Conservation (phyloP, 2,797 vertebrate species). For the Echeneis naucrates region DNA sequence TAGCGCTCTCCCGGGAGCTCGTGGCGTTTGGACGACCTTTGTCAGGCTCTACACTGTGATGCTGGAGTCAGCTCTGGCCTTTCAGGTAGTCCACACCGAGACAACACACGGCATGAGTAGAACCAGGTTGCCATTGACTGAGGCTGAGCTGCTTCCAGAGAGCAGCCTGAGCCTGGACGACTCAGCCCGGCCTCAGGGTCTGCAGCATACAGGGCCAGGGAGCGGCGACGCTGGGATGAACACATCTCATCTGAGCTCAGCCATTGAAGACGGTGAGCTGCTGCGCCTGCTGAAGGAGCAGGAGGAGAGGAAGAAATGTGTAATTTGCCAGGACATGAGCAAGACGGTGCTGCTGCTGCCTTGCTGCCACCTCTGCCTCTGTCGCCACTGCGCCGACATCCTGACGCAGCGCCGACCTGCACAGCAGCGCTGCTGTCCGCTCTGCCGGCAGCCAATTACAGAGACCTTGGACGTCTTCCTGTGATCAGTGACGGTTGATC, state of each 20-base stretch:
- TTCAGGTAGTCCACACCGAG: slow-evolving; percentile 48
- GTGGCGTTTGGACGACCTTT: slow-evolving; percentile 76
- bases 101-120: slow-evolving; percentile 3
- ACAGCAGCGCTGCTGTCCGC: slow-evolving; percentile 90
- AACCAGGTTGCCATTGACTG: slow-evolving; percentile 17
- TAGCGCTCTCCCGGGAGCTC: slow-evolving; percentile 52
- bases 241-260: slow-evolving; percentile 57
- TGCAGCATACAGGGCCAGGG: neutral
- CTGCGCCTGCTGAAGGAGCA: slow-evolving; percentile 89
- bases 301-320: slow-evolving; percentile 93
- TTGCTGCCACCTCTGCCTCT: slow-evolving; percentile 93
- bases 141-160: neutral
- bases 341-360: slow-evolving; percentile 92
- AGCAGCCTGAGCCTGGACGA: neutral
- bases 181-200: neutral
- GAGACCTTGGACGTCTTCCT: slow-evolving; percentile 92
- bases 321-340: slow-evolving; percentile 92
- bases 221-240: neutral
- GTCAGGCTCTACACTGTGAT: slow-evolving; percentile 73
- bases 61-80: slow-evolving; percentile 71
- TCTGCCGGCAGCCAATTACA: slow-evolving; percentile 91
- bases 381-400: slow-evolving; percentile 88
- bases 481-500: slow-evolving; percentile 66
- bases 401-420: slow-evolving; percentile 84
- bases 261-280: slow-evolving; percentile 47